Evolutionary conservation across 2,888 invertebrate species (phyloP).

Genomic region (Strigamia crassipes): DNA sequence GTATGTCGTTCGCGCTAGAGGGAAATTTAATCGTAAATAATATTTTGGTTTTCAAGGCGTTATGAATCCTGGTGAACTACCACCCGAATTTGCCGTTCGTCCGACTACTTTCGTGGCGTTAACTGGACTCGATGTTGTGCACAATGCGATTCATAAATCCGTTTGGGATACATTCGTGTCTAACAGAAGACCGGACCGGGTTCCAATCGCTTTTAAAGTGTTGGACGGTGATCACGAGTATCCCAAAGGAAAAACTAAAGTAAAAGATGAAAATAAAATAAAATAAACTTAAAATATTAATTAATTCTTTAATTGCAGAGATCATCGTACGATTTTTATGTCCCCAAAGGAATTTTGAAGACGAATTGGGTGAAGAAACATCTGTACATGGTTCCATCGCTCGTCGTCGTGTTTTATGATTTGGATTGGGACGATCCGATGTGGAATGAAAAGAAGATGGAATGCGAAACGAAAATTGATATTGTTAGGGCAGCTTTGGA

Average conservation of each 20-base stretch:
- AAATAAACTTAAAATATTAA: slow-evolving; percentile 60
- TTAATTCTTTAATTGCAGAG: slow-evolving; percentile 62
- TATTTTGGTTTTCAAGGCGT: no score
- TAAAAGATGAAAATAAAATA: slow-evolving; percentile 68
- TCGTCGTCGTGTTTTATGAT: slow-evolving; percentile 93
- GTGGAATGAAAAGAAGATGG: slow-evolving; percentile 94
- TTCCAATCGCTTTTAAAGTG: slow-evolving; percentile 81
- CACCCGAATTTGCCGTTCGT: slow-evolving; percentile 79
- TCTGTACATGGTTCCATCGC: slow-evolving; percentile 83
- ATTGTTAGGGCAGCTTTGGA: slow-evolving; percentile 71
- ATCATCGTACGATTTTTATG: slow-evolving; percentile 92
- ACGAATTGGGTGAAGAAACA: slow-evolving; percentile 95
- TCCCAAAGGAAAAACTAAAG: slow-evolving; percentile 65
- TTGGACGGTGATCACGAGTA: slow-evolving; percentile 83
- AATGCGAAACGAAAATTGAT: slow-evolving; percentile 88
- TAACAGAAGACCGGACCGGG: slow-evolving; percentile 78
- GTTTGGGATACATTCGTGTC: slow-evolving; percentile 92
- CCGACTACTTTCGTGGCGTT: slow-evolving; percentile 86
- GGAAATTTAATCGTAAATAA: background rate
- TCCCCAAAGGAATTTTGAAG: slow-evolving; percentile 91
- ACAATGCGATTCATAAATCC: slow-evolving; percentile 84
- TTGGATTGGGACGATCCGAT: slow-evolving; percentile 94
- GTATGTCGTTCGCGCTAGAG: no score
- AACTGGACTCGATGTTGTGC: slow-evolving; percentile 81
- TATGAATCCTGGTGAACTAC: slow-evolving; percentile 63